Conservation (phyloP, 2,797 vertebrate species). For the Petrocephalus schoutedeni region DNA sequence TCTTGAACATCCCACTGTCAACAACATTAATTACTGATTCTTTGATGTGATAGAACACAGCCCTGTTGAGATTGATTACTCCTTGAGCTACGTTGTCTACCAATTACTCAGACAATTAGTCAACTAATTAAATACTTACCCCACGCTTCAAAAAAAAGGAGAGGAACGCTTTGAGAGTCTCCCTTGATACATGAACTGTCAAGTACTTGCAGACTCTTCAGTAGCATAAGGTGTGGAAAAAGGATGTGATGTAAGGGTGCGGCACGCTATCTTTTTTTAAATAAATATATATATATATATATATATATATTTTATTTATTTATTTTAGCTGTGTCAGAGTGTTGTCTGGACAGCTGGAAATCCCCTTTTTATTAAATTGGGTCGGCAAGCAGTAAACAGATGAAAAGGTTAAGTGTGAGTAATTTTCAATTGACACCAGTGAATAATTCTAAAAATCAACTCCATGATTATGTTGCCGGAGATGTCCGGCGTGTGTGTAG, state of each 20-base stretch:
- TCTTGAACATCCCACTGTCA: conserved; percentile 72
- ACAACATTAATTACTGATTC: conserved; percentile 95
- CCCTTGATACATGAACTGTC: conserved; percentile 82
- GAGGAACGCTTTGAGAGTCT: conserved; percentile 72
- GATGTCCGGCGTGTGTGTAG: conserved; percentile 21
- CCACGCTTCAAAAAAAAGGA: conserved; percentile 92
- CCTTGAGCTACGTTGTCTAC: conserved; percentile 99
- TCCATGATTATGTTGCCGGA: conserved; percentile 8
- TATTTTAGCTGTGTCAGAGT: conserved; percentile 2
- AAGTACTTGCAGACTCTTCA: conserved; percentile 59
- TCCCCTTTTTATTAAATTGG: conserved; percentile 23
- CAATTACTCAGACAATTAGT: conserved; percentile 99
- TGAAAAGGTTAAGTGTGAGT: conserved; percentile 46
- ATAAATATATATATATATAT: background rate
- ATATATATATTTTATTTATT: background rate
- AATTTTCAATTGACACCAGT: conserved; percentile 33
- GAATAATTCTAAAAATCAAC: conserved; percentile 21
- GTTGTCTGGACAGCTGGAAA: background rate
- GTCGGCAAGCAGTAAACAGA: conserved; percentile 30
- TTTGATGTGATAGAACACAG: conserved; percentile 97
- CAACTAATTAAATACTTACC: conserved; percentile 99
- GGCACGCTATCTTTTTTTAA: background rate
- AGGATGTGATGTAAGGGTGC: background rate
- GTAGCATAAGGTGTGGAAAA: conserved; percentile 33
- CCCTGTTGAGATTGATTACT: conserved; percentile 99